phyloP scores from a whole-genome alignment of 1,140 invertebrate genomes.

The Lucilia cuprina region DNA sequence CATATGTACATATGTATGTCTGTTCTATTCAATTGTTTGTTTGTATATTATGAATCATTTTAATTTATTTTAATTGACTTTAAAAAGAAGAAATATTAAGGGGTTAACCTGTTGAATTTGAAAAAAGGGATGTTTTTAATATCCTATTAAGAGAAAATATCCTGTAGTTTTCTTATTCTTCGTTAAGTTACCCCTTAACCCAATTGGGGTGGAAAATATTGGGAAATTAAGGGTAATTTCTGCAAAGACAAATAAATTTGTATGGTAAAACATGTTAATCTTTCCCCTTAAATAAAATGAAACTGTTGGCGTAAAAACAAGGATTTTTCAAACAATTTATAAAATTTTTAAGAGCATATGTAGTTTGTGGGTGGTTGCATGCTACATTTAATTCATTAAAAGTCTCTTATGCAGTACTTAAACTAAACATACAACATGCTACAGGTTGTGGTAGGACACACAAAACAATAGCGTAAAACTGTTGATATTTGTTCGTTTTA shows the following conservation, averaged over 20 bases:
- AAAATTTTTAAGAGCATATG: not conserved
- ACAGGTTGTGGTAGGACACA: constrained; percentile 31
- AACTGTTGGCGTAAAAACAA: not conserved
- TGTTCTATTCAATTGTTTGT: not conserved
- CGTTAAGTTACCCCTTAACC: not conserved
- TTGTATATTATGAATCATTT: no score
- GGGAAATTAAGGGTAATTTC: not conserved
- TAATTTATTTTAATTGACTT: no score
- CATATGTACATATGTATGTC: not conserved
- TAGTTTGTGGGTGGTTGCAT: not conserved
- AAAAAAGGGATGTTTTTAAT: not conserved
- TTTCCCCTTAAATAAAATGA: not conserved
- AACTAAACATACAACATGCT: constrained; percentile 18
- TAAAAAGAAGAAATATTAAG: not conserved
- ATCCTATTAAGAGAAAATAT: not conserved
- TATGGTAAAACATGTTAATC: not conserved
- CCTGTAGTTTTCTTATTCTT: not conserved
- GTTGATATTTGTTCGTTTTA: not conserved
- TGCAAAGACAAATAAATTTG: not conserved
- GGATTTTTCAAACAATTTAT: not conserved
- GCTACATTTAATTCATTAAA: not conserved
- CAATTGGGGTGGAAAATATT: constrained; percentile 7
- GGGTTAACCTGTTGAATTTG: not conserved
- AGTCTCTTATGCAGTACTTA: not conserved
- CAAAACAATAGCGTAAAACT: not conserved